Base-by-base conservation (phyloP, 2,888 invertebrate genomes). In the Actias luna region DNA sequence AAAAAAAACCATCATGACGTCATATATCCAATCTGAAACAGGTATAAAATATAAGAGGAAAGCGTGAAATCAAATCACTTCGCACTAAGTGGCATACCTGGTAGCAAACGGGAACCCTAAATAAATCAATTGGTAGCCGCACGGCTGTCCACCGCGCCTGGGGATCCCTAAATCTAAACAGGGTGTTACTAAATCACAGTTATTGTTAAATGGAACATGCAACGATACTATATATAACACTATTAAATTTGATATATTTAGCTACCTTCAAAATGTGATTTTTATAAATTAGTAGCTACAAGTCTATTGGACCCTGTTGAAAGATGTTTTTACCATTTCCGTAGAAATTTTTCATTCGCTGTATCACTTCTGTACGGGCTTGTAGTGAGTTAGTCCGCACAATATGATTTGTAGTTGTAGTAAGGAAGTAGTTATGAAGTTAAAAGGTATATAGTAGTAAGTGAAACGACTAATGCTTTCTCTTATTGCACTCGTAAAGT, bases 61-160 rank as follows among this genome's bases (percentile, higher is more conserved):
- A n/a, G 50, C 42, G 60, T n/a, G 59, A 67, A 69, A 79, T 76
- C 73, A 79, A 80, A 79, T 79, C 76, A 75, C 73, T 75, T 78
- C 72, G 72, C 69, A 71, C 75, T 80, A 84, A 84, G 81, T 78
- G 79, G 77, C 72, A 75, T 79, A 75, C 78, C 77, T 75, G 83
- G 81, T 83, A 83, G 75, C 74, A 77, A 76, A 81, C 75, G 75
- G 74, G 75, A 76, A 75, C 76, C 76, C 74, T 86, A 87, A 86
- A 88, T 88, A 88, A 88, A 88, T 88, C 88, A 88, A 87, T 85
- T 87, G 76, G 67, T 76, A 78, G 82, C 82, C 83, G 79, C 84
- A 79, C 80, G 85, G 87, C 87, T 83, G 87, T 85, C 86, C 88
- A 84, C 78, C 71, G 71, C 76, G 83, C 75, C 86, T 77, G 78